These are phyloP conservation scores for Peromyscus polionotus DNA, from an alignment of 2,113 vertebrate species.

Conservation along the genomic window DNA sequence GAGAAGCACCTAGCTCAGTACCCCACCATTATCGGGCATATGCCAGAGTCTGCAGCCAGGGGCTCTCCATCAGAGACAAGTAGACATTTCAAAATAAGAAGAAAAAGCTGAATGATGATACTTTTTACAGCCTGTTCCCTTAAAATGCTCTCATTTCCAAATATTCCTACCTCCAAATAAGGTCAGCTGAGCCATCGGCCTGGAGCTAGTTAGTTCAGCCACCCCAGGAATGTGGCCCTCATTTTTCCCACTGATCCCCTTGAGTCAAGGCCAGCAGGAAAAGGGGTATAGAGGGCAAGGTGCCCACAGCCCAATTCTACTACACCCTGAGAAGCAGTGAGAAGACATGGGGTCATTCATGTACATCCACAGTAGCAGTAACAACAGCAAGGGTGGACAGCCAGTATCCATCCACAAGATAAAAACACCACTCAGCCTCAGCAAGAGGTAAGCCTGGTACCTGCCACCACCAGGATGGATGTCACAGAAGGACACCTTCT, in stretches of 20 bases:
- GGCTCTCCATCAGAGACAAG: not conserved
- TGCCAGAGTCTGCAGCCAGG: too few relatives aligned
- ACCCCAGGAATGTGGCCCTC: rapidly evolving
- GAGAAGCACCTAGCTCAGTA: not conserved
- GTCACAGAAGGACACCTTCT: not conserved
- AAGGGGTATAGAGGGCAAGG: rapidly evolving
- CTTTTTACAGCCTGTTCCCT: not conserved
- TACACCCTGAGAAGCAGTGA: not conserved
- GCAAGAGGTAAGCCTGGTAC: not conserved
- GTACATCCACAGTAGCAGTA: not conserved
- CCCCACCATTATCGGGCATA: not conserved
- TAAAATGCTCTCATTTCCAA: not conserved
- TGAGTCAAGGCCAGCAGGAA: not conserved
- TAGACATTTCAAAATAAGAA: not conserved
- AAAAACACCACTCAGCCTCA: rapidly evolving
- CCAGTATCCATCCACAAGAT: rapidly evolving
- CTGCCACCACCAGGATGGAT: rapidly evolving
- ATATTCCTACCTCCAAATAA: not conserved
- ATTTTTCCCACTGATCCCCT: not conserved
- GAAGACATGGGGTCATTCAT: not conserved
- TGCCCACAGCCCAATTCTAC: not conserved
- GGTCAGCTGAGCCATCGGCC: not conserved
- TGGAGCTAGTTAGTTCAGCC: not conserved
- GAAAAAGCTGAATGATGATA: not conserved
- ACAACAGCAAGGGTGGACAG: not conserved